These are phyloP conservation scores for Pteruthius melanotis DNA, from an alignment of 2,113 vertebrate species.

Conservation along the genomic window DNA sequence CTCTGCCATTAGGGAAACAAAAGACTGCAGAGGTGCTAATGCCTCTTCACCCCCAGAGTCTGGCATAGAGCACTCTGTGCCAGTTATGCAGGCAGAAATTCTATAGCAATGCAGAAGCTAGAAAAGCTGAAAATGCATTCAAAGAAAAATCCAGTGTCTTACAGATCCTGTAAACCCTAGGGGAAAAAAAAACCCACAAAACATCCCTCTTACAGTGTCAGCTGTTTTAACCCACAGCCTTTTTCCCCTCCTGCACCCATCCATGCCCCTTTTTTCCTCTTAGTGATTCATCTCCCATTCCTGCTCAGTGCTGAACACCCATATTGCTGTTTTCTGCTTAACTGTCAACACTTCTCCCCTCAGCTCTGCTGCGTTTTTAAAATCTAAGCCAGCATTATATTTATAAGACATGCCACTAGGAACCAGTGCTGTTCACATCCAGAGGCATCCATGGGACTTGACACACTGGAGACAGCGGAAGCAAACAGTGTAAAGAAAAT, in stretches of 20 bases:
- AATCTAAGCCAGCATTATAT: background rate
- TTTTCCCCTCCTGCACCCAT: background rate
- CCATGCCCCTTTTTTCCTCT: background rate
- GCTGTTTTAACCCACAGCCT: background rate
- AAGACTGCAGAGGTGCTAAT: background rate
- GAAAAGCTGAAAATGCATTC: conserved; percentile 14
- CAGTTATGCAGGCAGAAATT: background rate
- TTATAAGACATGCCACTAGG: background rate
- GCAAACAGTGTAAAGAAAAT: conserved; percentile 19
- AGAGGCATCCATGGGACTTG: background rate
- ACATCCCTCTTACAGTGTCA: background rate
- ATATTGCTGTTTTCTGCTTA: background rate
- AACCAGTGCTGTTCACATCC: background rate
- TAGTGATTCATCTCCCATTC: background rate
- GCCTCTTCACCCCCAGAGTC: background rate
- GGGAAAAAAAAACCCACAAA: background rate
- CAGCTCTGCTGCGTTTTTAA: background rate
- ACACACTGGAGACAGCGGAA: background rate
- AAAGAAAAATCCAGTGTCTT: conserved; percentile 53
- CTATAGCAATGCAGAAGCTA: background rate
- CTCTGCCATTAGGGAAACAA: background rate
- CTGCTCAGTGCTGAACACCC: background rate
- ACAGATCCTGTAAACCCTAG: background rate
- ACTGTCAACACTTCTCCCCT: background rate
- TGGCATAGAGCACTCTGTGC: background rate